Conservation (phyloP, 1,140 invertebrate genomes). For the Drosophila paulistorum region DNA sequence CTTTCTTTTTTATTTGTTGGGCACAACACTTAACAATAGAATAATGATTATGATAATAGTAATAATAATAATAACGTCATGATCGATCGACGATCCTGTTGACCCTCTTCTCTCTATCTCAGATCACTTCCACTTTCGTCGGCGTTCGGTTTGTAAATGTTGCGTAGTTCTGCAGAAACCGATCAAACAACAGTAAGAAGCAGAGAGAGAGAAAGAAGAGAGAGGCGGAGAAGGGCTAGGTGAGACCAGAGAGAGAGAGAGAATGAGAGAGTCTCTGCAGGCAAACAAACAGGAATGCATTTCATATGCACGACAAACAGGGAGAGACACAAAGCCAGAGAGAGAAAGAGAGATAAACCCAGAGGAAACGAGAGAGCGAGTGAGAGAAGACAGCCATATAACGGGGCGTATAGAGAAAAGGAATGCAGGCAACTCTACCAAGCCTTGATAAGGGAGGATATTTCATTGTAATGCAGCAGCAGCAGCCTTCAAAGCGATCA, state of each 20-base stretch:
- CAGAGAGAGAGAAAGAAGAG: constrained; percentile 27
- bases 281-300: constrained; percentile 33
- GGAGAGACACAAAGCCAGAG: constrained; percentile 38
- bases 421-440: neutral
- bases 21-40: constrained; percentile 12
- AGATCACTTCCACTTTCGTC: constrained; percentile 77
- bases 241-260: constrained; percentile 24
- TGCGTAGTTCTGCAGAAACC: constrained; percentile 63
- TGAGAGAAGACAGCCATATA: constrained; percentile 23
- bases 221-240: constrained; percentile 24
- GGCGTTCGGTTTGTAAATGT: constrained; percentile 78
- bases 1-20: constrained; percentile 13
- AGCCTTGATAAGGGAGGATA: constrained; percentile 5
- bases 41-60: constrained; percentile 15
- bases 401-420: constrained; percentile 33
- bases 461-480: neutral
- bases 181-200: constrained; percentile 39
- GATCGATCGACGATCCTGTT: constrained; percentile 11
- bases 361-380: constrained; percentile 10
- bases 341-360: constrained; percentile 19
- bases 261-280: constrained; percentile 25
- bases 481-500: neutral
- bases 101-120: constrained; percentile 44
- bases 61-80: constrained; percentile 48
- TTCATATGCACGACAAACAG: constrained; percentile 15